Conservation (phyloP, 2,888 invertebrate species). For the Pandemis heparana region DNA sequence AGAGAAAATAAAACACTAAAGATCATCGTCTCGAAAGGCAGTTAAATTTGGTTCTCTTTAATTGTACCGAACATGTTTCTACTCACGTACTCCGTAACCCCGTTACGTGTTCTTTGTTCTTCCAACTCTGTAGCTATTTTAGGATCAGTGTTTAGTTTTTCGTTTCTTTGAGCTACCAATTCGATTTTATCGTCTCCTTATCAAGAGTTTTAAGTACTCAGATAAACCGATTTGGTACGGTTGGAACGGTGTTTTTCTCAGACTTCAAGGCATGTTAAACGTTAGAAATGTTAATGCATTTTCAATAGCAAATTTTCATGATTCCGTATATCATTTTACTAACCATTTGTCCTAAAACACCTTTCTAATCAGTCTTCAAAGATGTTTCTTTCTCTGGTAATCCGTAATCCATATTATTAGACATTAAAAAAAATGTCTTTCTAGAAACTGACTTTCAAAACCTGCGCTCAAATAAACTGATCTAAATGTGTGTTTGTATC, state of each 20-base stretch:
- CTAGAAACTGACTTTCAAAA: too few species aligned
- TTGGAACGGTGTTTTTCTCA: slow-evolving; percentile 12
- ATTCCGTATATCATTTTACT: neutral
- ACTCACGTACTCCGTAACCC: slow-evolving; percentile 31
- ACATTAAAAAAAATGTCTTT: too few species aligned
- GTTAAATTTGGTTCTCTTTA: slow-evolving; percentile 1
- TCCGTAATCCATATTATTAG: too few species aligned
- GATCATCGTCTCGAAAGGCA: neutral
- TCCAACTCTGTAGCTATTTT: slow-evolving; percentile 33
- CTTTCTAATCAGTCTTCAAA: neutral
- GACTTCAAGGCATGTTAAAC: neutral
- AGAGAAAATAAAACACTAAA: slow-evolving; percentile 7
- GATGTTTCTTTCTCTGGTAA: too few species aligned
- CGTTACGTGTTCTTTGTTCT: slow-evolving; percentile 33
- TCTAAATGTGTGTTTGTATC: too few species aligned
- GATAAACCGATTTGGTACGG: slow-evolving; percentile 29
- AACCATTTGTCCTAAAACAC: neutral
- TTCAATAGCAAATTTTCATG: neutral
- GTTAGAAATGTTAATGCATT: neutral
- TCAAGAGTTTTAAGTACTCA: slow-evolving; percentile 30
- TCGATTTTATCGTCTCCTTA: slow-evolving; percentile 24
- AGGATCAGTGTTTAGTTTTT: slow-evolving; percentile 29
- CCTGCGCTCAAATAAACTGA: too few species aligned
- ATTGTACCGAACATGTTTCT: slow-evolving; percentile 19
- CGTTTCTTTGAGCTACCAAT: slow-evolving; percentile 26